phyloP scores from a whole-genome alignment of 2,888 invertebrate species.

The Ophion ellenae region DNA sequence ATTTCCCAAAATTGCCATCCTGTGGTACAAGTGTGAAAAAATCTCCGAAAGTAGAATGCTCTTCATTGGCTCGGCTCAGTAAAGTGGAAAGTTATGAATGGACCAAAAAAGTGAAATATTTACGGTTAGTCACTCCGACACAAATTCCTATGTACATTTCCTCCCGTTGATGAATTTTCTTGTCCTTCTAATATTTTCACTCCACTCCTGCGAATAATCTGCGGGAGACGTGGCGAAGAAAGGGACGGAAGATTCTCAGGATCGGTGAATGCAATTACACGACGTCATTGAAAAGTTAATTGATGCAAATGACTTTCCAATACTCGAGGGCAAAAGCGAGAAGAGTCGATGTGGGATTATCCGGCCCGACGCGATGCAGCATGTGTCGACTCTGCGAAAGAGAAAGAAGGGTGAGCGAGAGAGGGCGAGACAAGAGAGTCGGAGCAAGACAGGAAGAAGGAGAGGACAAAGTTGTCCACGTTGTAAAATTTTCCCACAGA shows the following conservation, averaged over 20 bases:
- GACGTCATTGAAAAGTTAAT: conserved; percentile 77
- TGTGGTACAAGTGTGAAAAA: too few species aligned
- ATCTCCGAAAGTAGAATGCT: too few species aligned
- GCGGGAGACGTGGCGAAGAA: conserved; percentile 34
- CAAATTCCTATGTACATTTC: conserved; percentile 6
- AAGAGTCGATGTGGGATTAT: conserved; percentile 43
- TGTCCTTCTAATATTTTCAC: conserved; percentile 61
- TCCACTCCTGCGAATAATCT: conserved; percentile 37
- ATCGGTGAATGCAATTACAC: conserved; percentile 76
- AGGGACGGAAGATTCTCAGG: conserved; percentile 57
- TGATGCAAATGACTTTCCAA: conserved; percentile 78
- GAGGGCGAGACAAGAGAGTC: too few species aligned
- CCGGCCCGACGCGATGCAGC: conserved; percentile 36
- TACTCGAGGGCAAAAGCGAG: conserved; percentile 71
- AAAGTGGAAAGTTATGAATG: too few species aligned
- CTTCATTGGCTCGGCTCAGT: too few species aligned
- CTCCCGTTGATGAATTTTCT: conserved; percentile 47
- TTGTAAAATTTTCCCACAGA: conserved; percentile 58
- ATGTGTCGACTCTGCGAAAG: conserved; percentile 52
- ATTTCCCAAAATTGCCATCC: too few species aligned
- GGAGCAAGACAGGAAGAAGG: conserved; percentile 61
- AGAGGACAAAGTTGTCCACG: conserved; percentile 46
- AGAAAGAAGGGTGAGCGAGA: background rate
- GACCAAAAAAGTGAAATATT: too few species aligned
- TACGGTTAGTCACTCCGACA: background rate